These are phyloP conservation scores for Spodoptera litura DNA, from an alignment of 1,140 invertebrate genomes.

Conservation along the genomic window DNA sequence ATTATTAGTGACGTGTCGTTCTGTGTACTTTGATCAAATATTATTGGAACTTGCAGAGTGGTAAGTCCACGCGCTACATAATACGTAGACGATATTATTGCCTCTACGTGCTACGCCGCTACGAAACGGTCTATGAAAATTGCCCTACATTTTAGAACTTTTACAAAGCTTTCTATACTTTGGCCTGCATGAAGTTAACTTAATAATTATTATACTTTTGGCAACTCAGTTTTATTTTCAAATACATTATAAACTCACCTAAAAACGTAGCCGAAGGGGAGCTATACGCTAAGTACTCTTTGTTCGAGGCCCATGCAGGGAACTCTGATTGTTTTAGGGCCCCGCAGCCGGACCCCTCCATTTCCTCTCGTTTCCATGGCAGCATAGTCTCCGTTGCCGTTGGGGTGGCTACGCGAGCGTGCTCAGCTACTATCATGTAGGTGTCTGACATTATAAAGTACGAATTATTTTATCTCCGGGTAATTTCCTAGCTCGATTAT, in stretches of 20 bases:
- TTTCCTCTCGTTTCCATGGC: conserved; percentile 95
- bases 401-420: conserved; percentile 91
- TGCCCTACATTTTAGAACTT: neutral
- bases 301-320: conserved; percentile 96
- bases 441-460: conserved; percentile 63
- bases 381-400: conserved; percentile 94
- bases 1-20: neutral
- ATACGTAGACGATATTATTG: neutral
- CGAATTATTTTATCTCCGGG: neutral
- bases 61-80: neutral
- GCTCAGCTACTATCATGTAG: conserved; percentile 84
- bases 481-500: too few species aligned
- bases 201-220: neutral
- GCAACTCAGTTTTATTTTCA: neutral
- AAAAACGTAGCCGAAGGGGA: conserved; percentile 96
- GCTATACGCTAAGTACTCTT: conserved; percentile 96
- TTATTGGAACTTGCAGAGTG: neutral
- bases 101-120: conserved; percentile 23
- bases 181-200: neutral
- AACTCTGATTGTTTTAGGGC: conserved; percentile 95
- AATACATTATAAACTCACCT: conserved; percentile 86
- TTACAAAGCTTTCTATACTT: neutral
- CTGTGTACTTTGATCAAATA: neutral
- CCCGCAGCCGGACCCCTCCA: conserved; percentile 88
- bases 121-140: conserved; percentile 1